A percentile compares a stretch with the other conserved stretches of the same genome.
Conservation (phyloP, 2,888 invertebrate genomes). For the Agrilus mali region DNA sequence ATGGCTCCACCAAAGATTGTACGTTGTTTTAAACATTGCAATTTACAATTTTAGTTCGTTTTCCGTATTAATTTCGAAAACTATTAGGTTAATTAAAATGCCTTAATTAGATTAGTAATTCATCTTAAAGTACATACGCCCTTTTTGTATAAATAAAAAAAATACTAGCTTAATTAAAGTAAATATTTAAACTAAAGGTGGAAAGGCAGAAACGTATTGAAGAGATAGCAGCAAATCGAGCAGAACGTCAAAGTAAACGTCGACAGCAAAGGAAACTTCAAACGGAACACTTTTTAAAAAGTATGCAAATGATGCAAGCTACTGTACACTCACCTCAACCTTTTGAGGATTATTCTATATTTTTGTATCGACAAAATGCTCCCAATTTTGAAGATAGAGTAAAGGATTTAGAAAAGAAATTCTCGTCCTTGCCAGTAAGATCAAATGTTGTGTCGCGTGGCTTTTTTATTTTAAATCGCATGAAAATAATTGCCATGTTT, state of each 20-base stretch:
- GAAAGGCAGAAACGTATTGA: conserved; percentile 62
- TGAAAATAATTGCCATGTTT: conserved; percentile 4
- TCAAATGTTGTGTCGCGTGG: conserved; percentile 16
- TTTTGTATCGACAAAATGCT: conserved; percentile 74
- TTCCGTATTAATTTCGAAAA: too few relatives aligned
- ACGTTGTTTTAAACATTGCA: too few relatives aligned
- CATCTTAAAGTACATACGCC: too few relatives aligned
- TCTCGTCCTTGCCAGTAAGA: conserved; percentile 58
- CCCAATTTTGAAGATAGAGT: conserved; percentile 76
- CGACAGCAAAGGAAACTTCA: conserved; percentile 60
- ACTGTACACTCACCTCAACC: conserved; percentile 55
- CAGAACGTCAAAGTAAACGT: conserved; percentile 47
- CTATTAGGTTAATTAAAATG: too few relatives aligned
- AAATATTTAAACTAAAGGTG: conserved; percentile 38
- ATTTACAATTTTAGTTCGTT: too few relatives aligned
- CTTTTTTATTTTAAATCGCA: conserved; percentile 4
- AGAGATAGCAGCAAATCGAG: conserved; percentile 57
- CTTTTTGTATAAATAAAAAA: conserved; percentile 3
- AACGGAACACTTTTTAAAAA: conserved; percentile 72
- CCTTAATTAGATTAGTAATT: too few relatives aligned
- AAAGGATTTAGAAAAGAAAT: conserved; percentile 64
- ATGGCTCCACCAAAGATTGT: too few relatives aligned
- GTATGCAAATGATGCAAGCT: conserved; percentile 72
- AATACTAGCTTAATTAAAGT: neutral
- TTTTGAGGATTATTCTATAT: conserved; percentile 73